A percentile compares a stretch with the other conserved stretches of the same genome.
Conservation (phyloP, 1,140 invertebrate genomes). For the Helicorthomorpha holstii region DNA sequence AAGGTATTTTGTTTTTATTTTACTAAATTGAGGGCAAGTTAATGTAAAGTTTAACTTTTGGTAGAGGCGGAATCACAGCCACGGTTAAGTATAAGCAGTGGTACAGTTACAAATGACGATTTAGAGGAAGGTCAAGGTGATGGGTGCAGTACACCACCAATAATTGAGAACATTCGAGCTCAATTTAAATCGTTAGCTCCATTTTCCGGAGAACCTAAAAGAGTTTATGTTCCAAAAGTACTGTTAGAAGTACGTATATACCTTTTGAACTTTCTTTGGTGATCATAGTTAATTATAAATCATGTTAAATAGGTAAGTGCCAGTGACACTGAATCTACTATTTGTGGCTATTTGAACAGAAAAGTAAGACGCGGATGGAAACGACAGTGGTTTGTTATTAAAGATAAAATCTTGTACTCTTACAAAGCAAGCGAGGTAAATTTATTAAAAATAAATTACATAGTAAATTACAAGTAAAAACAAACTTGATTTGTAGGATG, state of each 20-base stretch:
- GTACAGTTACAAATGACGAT: not conserved
- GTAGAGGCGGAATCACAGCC: too few species aligned
- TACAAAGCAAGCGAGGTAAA: constrained; percentile 37
- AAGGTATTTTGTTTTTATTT: constrained; percentile 18
- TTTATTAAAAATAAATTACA: not conserved
- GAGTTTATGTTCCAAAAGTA: not conserved
- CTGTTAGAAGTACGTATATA: not conserved
- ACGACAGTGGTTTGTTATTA: constrained; percentile 41
- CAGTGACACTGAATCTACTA: constrained; percentile 34
- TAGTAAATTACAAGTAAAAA: not conserved
- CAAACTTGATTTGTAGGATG: constrained; percentile 25
- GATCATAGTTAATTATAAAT: too few species aligned
- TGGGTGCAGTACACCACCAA: not conserved
- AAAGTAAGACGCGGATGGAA: constrained; percentile 32
- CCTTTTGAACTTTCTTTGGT: too few species aligned
- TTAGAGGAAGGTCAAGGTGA: not conserved
- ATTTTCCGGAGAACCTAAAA: too few species aligned
- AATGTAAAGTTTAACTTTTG: not conserved
- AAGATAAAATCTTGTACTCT: constrained; percentile 42
- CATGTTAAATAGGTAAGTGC: constrained; percentile 30
- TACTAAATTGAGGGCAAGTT: not conserved
- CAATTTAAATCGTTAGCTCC: too few species aligned
- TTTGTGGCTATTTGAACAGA: constrained; percentile 38
- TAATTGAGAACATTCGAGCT: not conserved
- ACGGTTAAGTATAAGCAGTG: too few species aligned